Percentiles rank a stretch among this genome's conserved stretches.
Conservation (phyloP, 2,797 vertebrate genomes). For the Hydrocynus forskahlii region DNA sequence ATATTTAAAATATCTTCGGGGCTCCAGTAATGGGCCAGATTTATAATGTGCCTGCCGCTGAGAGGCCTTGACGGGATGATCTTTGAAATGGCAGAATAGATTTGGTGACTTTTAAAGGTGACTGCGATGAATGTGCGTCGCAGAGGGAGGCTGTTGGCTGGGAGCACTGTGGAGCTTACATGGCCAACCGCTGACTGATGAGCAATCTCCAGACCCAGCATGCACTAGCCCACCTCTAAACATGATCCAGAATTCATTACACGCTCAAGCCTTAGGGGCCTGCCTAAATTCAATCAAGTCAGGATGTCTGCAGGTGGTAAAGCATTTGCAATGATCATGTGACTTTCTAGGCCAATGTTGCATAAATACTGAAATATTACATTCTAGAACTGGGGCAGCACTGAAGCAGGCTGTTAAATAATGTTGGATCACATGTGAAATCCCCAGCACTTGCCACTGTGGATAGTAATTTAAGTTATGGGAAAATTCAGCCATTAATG, state of each 20-base stretch:
- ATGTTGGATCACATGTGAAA: constrained; percentile 11
- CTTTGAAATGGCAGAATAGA: constrained; percentile 60
- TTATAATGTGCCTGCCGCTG: constrained; percentile 61
- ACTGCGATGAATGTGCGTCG: constrained; percentile 40
- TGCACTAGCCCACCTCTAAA: constrained; percentile 50
- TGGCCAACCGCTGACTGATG: constrained; percentile 59
- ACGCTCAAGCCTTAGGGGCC: constrained; percentile 65
- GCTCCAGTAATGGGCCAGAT: constrained; percentile 64
- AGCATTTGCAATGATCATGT: constrained; percentile 41
- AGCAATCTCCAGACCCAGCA: constrained; percentile 63
- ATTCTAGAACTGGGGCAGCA: neutral
- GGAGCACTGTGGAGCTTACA: constrained; percentile 41
- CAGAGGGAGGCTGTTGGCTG: constrained; percentile 46
- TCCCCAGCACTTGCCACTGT: neutral
- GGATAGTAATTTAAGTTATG: neutral
- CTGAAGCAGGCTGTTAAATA: neutral
- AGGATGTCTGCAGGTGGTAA: constrained; percentile 47
- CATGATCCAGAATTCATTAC: constrained; percentile 61
- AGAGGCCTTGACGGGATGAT: constrained; percentile 68
- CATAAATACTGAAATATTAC: constrained; percentile 12
- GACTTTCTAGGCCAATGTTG: constrained; percentile 17
- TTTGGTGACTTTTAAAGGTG: constrained; percentile 59
- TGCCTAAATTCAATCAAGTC: constrained; percentile 68
- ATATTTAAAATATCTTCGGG: constrained; percentile 50
- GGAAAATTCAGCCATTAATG: neutral